Evolutionary conservation across 1,140 invertebrate species (phyloP).

Genomic region (Sycobia sp.): DNA sequence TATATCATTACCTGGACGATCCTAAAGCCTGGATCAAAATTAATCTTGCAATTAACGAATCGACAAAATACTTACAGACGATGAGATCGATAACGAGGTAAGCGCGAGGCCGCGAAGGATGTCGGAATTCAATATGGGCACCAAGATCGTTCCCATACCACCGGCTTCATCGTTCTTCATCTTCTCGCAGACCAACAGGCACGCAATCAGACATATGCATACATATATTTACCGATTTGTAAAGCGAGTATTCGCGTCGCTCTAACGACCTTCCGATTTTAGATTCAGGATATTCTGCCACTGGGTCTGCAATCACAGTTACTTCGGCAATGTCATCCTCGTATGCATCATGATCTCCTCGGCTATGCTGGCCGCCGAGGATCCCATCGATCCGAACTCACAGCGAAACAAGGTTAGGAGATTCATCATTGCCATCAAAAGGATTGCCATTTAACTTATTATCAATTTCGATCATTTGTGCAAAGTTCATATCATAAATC

Average conservation of each 20-base stretch:
- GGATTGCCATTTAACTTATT: too few relatives aligned
- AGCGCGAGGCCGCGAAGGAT: slow-evolving; percentile 85
- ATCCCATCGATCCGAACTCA: slow-evolving; percentile 84
- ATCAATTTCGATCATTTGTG: too few relatives aligned
- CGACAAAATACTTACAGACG: slow-evolving; percentile 57
- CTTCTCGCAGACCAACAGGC: slow-evolving; percentile 94
- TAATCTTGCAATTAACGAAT: too few relatives aligned
- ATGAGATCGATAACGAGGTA: slow-evolving; percentile 62
- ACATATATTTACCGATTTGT: too few relatives aligned
- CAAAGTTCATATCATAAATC: too few relatives aligned
- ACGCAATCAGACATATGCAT: too few relatives aligned
- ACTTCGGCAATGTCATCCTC: slow-evolving; percentile 95
- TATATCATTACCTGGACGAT: too few relatives aligned
- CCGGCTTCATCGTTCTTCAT: slow-evolving; percentile 94
- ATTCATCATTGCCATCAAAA: too few relatives aligned
- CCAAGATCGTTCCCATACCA: slow-evolving; percentile 92
- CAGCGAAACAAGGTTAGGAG: slow-evolving; percentile 66
- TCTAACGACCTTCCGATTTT: too few relatives aligned
- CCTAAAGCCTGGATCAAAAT: too few relatives aligned
- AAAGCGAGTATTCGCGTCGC: too few relatives aligned
- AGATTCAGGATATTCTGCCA: slow-evolving; percentile 97
- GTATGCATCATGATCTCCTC: slow-evolving; percentile 98
- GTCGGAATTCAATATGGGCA: slow-evolving; percentile 88
- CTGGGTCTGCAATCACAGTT: slow-evolving; percentile 92
- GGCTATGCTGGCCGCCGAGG: slow-evolving; percentile 96